Percentiles rank a stretch among this genome's conserved stretches.
Evolutionary conservation across 92 coral and sea anemone genomes (phyloP).

Genomic region (Siderastrea siderea): DNA sequence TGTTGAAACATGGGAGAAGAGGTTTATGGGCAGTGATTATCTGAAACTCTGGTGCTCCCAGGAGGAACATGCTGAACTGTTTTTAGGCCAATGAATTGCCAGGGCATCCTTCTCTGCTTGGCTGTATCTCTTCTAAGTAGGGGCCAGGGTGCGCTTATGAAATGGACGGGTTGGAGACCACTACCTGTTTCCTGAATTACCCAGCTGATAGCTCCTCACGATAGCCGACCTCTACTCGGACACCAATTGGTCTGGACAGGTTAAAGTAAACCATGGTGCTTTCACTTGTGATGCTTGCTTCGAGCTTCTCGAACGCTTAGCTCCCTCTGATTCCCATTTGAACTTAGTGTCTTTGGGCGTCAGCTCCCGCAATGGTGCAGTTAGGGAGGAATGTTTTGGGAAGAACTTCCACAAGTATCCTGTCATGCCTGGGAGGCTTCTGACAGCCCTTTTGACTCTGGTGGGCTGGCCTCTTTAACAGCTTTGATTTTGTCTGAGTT

Average conservation of each 20-base stretch:
- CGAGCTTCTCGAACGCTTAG: slow-evolving; percentile 50
- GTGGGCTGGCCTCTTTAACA: slow-evolving; percentile 52
- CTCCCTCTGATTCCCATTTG: neutral
- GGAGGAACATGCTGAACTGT: neutral
- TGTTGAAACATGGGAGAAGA: neutral
- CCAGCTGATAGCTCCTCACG: neutral
- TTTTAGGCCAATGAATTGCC: neutral
- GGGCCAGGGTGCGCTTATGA: slow-evolving; percentile 63
- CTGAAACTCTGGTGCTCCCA: neutral
- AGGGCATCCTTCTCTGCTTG: slow-evolving; percentile 15
- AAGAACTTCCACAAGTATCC: slow-evolving; percentile 65
- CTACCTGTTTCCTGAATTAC: neutral
- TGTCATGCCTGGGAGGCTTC: slow-evolving; percentile 71
- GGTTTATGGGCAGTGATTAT: neutral
- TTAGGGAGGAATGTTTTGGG: slow-evolving; percentile 67
- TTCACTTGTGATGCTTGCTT: slow-evolving; percentile 56
- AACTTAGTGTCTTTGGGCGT: slow-evolving; percentile 63
- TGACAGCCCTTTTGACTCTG: slow-evolving; percentile 57
- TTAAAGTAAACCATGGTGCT: slow-evolving; percentile 70
- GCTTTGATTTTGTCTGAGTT: slow-evolving; percentile 61
- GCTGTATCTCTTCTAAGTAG: slow-evolving; percentile 59
- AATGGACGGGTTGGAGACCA: neutral
- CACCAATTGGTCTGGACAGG: slow-evolving; percentile 54
- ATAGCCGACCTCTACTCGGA: neutral
- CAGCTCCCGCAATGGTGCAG: slow-evolving; percentile 54